A percentile compares a stretch with the other conserved stretches of the same genome.
These are phyloP conservation scores for Crax fasciolata DNA, from an alignment of 2,797 vertebrate genomes.

Conservation along the genomic window DNA sequence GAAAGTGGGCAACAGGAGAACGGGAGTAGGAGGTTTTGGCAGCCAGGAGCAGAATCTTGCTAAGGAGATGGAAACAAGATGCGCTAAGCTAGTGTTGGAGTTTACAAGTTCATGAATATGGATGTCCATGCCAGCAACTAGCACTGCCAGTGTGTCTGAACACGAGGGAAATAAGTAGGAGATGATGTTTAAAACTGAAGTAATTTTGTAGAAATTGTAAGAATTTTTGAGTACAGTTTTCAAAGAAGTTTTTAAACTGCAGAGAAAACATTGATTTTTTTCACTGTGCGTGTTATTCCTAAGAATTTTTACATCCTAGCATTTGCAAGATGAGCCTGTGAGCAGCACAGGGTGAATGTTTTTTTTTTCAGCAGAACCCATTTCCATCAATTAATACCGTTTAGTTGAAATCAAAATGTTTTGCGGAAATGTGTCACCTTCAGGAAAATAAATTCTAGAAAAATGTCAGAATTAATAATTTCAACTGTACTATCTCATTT, in stretches of 20 bases:
- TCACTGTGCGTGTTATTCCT: neutral
- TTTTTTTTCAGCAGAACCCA: neutral
- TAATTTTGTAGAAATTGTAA: neutral
- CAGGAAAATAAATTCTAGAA: neutral
- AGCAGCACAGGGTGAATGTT: neutral
- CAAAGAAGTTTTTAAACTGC: neutral
- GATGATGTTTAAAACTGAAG: neutral
- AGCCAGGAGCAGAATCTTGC: slow-evolving; percentile 9
- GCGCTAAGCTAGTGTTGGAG: slow-evolving; percentile 8
- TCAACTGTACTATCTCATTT: neutral
- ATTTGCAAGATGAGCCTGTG: neutral
- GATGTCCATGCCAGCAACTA: neutral
- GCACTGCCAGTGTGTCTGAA: neutral
- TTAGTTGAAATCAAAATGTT: slow-evolving; percentile 2
- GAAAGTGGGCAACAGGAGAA: slow-evolving; percentile 5
- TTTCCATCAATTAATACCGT: neutral
- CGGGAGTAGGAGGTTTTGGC: slow-evolving; percentile 47
- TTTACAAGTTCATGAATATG: slow-evolving; percentile 25
- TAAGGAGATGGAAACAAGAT: slow-evolving; percentile 38
- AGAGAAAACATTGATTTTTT: neutral
- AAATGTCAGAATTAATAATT: neutral
- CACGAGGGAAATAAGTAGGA: neutral
- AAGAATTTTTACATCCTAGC: neutral
- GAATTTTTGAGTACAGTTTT: neutral
- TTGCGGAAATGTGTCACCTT: neutral